Conservation (phyloP, 2,888 invertebrate species). For the Agonopterix arenella region DNA sequence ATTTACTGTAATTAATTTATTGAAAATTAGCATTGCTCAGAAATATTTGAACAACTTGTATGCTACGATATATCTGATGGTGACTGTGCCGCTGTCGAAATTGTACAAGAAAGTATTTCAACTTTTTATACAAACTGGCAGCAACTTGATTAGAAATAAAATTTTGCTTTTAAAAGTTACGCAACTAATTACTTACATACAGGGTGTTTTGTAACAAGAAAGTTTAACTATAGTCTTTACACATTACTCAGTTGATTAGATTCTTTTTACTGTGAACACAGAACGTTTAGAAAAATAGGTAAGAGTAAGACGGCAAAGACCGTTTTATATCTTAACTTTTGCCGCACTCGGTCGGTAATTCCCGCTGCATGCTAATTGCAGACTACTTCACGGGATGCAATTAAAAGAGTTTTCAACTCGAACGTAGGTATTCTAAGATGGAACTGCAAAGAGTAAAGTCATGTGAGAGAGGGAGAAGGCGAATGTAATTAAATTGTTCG, state of each 20-base stretch:
- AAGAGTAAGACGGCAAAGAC: neutral
- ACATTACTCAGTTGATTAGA: slow-evolving; percentile 6
- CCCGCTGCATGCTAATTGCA: slow-evolving; percentile 50
- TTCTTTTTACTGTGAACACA: slow-evolving; percentile 5
- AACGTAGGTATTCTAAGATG: slow-evolving; percentile 27
- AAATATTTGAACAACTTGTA: too few relatives aligned
- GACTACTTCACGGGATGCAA: slow-evolving; percentile 47
- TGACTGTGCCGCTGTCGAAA: too few relatives aligned
- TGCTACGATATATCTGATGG: too few relatives aligned
- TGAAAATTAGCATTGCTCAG: too few relatives aligned
- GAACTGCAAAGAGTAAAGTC: slow-evolving; percentile 12
- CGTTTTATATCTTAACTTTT: slow-evolving; percentile 37
- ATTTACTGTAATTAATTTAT: too few relatives aligned
- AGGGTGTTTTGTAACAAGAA: too few relatives aligned
- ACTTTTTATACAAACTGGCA: too few relatives aligned
- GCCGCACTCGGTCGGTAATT: slow-evolving; percentile 29
- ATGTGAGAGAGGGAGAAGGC: slow-evolving; percentile 42
- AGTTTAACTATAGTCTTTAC: too few relatives aligned
- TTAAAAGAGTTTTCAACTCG: slow-evolving; percentile 52
- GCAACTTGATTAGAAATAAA: too few relatives aligned
- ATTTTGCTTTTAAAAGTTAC: too few relatives aligned
- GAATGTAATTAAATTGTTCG: slow-evolving; percentile 65
- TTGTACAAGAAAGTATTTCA: too few relatives aligned
- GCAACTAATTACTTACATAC: too few relatives aligned
- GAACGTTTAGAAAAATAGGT: neutral